phyloP scores from a whole-genome alignment of 2,888 invertebrate genomes.

The Cactoblastis cactorum region DNA sequence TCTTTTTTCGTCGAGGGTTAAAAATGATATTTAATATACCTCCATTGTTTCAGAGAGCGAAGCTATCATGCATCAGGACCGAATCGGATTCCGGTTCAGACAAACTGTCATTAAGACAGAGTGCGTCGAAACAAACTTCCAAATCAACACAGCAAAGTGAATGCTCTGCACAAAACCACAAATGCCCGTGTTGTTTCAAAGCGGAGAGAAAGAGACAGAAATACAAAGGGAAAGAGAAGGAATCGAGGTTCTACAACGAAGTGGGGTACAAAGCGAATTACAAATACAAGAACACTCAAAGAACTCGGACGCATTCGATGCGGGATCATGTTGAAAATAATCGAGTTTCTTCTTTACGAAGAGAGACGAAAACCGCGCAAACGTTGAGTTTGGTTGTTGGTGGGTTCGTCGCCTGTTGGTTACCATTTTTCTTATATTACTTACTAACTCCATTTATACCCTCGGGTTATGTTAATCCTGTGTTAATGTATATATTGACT shows the following conservation, averaged over 20 bases:
- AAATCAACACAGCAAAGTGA: slow-evolving; percentile 60
- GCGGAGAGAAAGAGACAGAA: slow-evolving; percentile 50
- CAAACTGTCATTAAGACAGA: slow-evolving; percentile 61
- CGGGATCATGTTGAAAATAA: slow-evolving; percentile 78
- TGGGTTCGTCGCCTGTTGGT: slow-evolving; percentile 92
- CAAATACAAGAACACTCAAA: slow-evolving; percentile 61
- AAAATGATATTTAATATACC: background rate
- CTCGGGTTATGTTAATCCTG: slow-evolving; percentile 77
- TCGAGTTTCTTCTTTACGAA: slow-evolving; percentile 83
- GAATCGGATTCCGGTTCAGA: slow-evolving; percentile 72
- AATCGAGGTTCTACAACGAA: slow-evolving; percentile 59
- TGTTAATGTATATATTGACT: slow-evolving; percentile 86
- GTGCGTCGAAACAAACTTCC: slow-evolving; percentile 57
- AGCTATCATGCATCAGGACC: slow-evolving; percentile 67
- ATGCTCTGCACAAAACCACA: slow-evolving; percentile 57
- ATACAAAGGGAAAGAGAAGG: slow-evolving; percentile 48
- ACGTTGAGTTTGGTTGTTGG: slow-evolving; percentile 92
- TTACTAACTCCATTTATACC: slow-evolving; percentile 88
- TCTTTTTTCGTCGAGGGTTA: background rate
- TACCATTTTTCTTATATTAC: slow-evolving; percentile 92
- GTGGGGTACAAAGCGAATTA: slow-evolving; percentile 67
- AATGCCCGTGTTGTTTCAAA: slow-evolving; percentile 67
- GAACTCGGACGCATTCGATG: slow-evolving; percentile 73
- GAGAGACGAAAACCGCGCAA: slow-evolving; percentile 93
- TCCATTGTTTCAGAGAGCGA: slow-evolving; percentile 61